Evolutionary conservation across 1,140 invertebrate species (phyloP), one percentile per base, ranked within the genome.

Genomic region (Rhagoletis pomonella): DNA sequence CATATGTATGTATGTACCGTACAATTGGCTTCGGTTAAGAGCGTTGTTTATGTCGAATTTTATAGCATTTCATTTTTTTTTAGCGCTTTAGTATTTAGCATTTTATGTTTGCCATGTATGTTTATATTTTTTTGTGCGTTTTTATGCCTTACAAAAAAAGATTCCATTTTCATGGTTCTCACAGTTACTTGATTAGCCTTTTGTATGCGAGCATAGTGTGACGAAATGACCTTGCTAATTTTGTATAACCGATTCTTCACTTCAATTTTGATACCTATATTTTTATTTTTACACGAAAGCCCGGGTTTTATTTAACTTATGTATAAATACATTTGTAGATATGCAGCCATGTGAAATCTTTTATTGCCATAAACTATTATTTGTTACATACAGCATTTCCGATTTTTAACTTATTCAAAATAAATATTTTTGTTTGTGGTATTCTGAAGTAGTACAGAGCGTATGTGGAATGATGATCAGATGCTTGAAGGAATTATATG

Each of bases 171-270:
- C 62, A 44, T 62, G 85, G 50, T 58, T 47, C 55, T 58, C 47
- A 29, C 47, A n/a, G 73, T 44, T 77, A 77, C 44, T 81, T 47
- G 42, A 44, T 55, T 10, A 5, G 29, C 17, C 44, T 55, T 81
- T n/a, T 77, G 9, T 81, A 81, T 81, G 73, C 44, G 6, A 81
- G 6, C 47, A 55, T 81, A 58, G 73, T 44, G 50, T 81, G 73
- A 19, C 50, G 14, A 55, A 81, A 39, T 55, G 44, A 81, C 73
- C 73, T 81, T 81, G 73, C 7, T 1, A 4, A 47, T 17, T 55
- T 55, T 55, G n/a, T 77, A 10, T n/a, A 6, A 81, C 19, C 0
- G 44, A 5, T 17, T 55, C 44, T 55, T 81, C 12, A 3, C 17
- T n/a, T 4, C 1, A 10, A 62, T 14, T 62, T 62, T 62, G 60